Evolutionary conservation across 2,113 vertebrate species (phyloP).

Genomic region (Lepus timidus): DNA sequence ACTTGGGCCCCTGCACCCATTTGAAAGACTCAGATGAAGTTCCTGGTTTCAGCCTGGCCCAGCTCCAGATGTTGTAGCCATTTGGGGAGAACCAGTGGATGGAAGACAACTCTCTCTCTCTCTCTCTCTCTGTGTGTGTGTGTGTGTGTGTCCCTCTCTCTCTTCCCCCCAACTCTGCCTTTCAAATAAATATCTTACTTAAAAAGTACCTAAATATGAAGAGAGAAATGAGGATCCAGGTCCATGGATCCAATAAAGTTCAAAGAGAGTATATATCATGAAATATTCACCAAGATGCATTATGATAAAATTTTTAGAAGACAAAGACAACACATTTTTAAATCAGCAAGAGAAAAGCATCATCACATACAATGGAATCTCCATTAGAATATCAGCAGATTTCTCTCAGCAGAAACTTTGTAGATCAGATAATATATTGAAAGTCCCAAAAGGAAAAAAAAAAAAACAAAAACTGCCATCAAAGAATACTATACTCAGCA

Average conservation of each 20-base stretch:
- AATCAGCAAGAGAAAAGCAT: not conserved
- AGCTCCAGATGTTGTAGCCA: too few species aligned
- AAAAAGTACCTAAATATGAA: not conserved
- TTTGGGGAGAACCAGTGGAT: too few species aligned
- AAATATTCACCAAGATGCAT: not conserved
- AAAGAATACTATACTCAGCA: not conserved
- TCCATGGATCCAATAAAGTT: not conserved
- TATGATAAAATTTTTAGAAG: not conserved
- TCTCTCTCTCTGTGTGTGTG: too few species aligned
- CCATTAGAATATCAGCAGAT: not conserved
- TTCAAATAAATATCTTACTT: too few species aligned
- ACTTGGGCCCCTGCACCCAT: too few species aligned
- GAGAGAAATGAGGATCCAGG: not conserved
- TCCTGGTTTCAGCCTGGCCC: too few species aligned
- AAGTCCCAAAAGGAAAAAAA: not conserved
- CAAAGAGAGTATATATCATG: not conserved
- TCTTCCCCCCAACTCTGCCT: too few species aligned
- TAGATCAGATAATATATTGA: not conserved
- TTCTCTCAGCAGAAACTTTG: not conserved
- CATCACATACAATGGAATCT: not conserved
- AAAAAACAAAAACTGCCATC: not conserved
- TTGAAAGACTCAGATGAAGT: too few species aligned
- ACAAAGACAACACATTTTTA: not conserved
- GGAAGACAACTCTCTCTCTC: too few species aligned
- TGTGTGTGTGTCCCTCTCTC: too few species aligned